Percentiles rank a stretch among this genome's conserved stretches.
These are phyloP conservation scores for Gymnocheta viridis DNA, from an alignment of 2,888 invertebrate species.

Conservation along the genomic window DNA sequence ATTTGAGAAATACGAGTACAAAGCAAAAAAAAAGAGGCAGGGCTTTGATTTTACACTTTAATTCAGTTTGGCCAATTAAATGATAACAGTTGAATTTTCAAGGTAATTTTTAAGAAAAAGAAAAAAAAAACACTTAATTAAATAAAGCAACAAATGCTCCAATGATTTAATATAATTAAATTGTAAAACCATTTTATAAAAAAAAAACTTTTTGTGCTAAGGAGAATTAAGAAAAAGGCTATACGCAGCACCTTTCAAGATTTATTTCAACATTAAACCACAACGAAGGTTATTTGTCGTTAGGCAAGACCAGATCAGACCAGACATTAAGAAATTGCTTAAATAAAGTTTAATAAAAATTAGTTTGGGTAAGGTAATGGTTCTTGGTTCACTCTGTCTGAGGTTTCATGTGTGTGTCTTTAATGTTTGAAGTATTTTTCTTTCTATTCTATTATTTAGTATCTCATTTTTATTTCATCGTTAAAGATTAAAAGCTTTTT, in stretches of 20 bases:
- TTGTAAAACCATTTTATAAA: constrained; percentile 30
- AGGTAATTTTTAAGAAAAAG: background rate
- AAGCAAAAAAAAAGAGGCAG: background rate
- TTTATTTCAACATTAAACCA: constrained; percentile 40
- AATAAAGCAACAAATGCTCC: background rate
- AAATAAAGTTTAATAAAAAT: constrained; percentile 35
- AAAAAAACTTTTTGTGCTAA: background rate
- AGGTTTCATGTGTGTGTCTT: constrained; percentile 1
- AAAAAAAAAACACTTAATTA: background rate
- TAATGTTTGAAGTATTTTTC: background rate
- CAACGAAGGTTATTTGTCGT: constrained; percentile 38
- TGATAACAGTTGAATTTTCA: constrained; percentile 33
- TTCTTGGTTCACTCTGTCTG: background rate
- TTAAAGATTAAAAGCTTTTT: constrained; percentile 58
- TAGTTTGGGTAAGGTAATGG: constrained; percentile 42
- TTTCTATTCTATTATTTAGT: background rate
- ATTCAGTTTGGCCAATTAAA: constrained; percentile 50
- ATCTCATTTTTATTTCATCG: constrained; percentile 9
- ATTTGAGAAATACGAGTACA: background rate
- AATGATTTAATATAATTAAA: constrained; percentile 52
- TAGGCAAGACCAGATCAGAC: background rate
- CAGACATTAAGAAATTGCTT: constrained; percentile 2
- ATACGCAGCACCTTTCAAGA: constrained; percentile 41
- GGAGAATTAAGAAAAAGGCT: background rate
- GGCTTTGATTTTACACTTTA: constrained; percentile 11